Evolutionary conservation across 2,113 vertebrate species (phyloP).

Genomic region (Crotalus horridus): DNA sequence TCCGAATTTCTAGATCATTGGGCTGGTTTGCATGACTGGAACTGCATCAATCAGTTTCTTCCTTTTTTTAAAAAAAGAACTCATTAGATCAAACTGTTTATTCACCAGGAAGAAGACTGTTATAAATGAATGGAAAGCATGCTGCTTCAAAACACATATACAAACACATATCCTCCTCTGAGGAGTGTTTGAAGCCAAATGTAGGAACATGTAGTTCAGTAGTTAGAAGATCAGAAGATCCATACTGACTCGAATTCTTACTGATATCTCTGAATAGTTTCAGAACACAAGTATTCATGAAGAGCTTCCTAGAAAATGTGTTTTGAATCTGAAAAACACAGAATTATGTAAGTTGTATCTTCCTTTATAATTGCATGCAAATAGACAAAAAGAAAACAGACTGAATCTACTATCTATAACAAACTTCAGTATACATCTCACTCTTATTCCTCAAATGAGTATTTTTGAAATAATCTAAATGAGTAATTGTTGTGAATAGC

Average conservation of each 20-base stretch:
- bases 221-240: background rate
- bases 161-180: background rate
- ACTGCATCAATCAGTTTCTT: background rate
- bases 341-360: background rate
- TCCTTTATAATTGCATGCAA: background rate
- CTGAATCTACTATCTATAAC: background rate
- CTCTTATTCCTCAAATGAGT: background rate
- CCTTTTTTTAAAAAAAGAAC: background rate
- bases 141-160: background rate
- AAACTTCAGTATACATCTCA: background rate
- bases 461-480: constrained; percentile 21
- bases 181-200: background rate
- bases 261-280: background rate
- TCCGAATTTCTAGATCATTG: background rate
- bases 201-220: background rate
- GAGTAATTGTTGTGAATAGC: background rate
- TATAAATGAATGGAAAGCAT: background rate
- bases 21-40: background rate
- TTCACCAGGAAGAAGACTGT: background rate
- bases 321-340: background rate
- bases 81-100: background rate
- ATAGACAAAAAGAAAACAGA: background rate
- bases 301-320: background rate
- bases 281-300: background rate
- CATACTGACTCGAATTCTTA: background rate